phyloP scores from a whole-genome alignment of 2,888 invertebrate species.

The Amitus sp. region DNA sequence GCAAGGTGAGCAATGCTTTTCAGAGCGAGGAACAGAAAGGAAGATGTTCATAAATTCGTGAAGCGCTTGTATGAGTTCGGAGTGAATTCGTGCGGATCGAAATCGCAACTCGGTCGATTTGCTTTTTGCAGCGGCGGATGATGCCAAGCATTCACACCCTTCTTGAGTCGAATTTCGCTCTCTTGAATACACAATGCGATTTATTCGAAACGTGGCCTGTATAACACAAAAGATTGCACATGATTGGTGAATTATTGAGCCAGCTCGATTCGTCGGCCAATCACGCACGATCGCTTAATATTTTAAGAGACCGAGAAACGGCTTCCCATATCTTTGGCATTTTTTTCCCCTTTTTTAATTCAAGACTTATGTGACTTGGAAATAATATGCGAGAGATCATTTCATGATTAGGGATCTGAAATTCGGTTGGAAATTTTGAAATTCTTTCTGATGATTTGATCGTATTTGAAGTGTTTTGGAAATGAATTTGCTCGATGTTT shows the following conservation, averaged over 20 bases:
- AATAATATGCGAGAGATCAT: too few species aligned
- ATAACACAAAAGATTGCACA: conserved; percentile 61
- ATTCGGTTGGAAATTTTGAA: too few species aligned
- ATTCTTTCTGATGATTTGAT: too few species aligned
- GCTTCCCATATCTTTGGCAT: too few species aligned
- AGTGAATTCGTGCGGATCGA: conserved; percentile 54
- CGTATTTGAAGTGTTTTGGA: too few species aligned
- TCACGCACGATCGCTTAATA: conserved; percentile 64
- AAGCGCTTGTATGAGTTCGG: conserved; percentile 52
- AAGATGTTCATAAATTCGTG: conserved; percentile 51
- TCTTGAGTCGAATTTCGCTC: conserved; percentile 58
- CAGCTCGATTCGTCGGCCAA: conserved; percentile 60
- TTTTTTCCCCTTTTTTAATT: too few species aligned
- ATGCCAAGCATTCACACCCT: conserved; percentile 51
- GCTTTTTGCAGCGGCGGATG: conserved; percentile 41
- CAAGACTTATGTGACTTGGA: too few species aligned
- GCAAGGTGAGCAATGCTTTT: conserved; percentile 7
- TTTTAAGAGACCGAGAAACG: conserved; percentile 49
- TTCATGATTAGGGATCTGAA: too few species aligned
- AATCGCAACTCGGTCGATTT: conserved; percentile 43
- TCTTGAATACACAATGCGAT: conserved; percentile 65
- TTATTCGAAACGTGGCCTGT: conserved; percentile 59
- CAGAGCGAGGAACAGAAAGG: conserved; percentile 7
- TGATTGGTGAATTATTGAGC: conserved; percentile 66
- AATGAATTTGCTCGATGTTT: too few species aligned